Evolutionary conservation across 2,797 vertebrate species (phyloP).

Genomic region (Channallabes apus): DNA sequence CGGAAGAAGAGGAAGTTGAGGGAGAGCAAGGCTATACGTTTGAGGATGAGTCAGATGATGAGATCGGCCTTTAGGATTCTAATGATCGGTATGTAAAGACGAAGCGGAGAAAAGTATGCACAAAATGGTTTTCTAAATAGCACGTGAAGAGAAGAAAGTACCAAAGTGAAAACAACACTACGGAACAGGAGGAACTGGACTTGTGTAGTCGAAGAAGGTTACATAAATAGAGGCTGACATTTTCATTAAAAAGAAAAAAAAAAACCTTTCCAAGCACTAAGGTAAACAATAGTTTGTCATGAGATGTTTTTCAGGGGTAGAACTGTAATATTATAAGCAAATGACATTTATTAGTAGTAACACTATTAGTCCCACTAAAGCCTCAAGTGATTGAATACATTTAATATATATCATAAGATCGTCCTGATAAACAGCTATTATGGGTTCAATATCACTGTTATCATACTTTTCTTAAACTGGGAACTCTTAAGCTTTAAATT

Average conservation of each 20-base stretch:
- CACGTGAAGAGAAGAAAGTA: constrained; percentile 56
- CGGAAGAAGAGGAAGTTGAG: constrained; percentile 70
- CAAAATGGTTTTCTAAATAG: constrained; percentile 53
- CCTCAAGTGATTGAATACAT: neutral
- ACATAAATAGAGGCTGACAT: constrained; percentile 51
- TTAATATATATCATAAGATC: constrained; percentile 26
- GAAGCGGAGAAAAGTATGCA: constrained; percentile 51
- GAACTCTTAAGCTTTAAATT: neutral
- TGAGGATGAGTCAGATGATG: constrained; percentile 83
- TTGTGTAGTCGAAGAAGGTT: constrained; percentile 21
- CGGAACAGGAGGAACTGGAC: constrained; percentile 40
- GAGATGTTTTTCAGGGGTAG: constrained; percentile 2
- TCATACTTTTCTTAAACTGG: constrained; percentile 5
- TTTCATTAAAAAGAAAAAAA: neutral
- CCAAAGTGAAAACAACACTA: constrained; percentile 39
- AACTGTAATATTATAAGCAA: constrained; percentile 29
- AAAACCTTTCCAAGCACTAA: constrained; percentile 3
- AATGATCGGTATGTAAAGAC: constrained; percentile 26
- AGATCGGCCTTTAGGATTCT: constrained; percentile 79
- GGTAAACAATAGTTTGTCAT: constrained; percentile 8
- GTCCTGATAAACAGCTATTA: constrained; percentile 14
- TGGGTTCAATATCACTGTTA: neutral
- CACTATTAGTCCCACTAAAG: constrained; percentile 24
- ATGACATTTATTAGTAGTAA: constrained; percentile 17
- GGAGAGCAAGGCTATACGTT: constrained; percentile 74